Percentiles rank a stretch among this genome's conserved stretches.
phyloP scores from a whole-genome alignment of 2,888 invertebrate species.

The Agriopis marginaria region DNA sequence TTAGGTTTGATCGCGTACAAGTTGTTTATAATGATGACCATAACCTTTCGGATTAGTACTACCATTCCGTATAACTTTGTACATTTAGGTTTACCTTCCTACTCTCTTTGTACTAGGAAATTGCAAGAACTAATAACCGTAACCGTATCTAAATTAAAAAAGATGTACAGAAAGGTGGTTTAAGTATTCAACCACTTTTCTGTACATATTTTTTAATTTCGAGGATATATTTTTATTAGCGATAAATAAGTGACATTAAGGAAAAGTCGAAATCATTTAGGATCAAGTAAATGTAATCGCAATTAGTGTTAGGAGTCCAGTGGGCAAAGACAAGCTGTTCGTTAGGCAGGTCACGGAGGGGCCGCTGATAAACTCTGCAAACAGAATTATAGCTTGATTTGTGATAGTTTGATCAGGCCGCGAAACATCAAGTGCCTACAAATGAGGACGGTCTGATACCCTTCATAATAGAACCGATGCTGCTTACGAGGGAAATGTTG shows the following conservation, averaged over 20 bases:
- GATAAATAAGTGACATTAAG: not conserved
- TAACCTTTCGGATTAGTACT: no score
- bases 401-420: conserved; percentile 19
- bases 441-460: conserved; percentile 6
- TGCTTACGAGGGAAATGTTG: not conserved
- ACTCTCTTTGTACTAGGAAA: no score
- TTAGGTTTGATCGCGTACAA: no score
- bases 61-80: no score
- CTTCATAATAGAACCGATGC: not conserved
- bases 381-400: conserved; percentile 33
- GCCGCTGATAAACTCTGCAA: conserved; percentile 22
- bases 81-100: no score
- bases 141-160: no score
- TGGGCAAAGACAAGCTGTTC: conserved; percentile 23
- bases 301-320: conserved; percentile 19
- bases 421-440: conserved; percentile 12
- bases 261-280: conserved; percentile 12
- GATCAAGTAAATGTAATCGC: conserved; percentile 14
- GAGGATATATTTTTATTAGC: no score
- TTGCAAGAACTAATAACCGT: no score
- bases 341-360: conserved; percentile 31
- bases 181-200: no score
- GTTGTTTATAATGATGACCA: no score
- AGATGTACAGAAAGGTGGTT: no score
- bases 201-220: no score